Evolutionary conservation across 2,797 vertebrate species (phyloP), one percentile per base, ranked within the genome.

Genomic region (Sitta carolinensis): DNA sequence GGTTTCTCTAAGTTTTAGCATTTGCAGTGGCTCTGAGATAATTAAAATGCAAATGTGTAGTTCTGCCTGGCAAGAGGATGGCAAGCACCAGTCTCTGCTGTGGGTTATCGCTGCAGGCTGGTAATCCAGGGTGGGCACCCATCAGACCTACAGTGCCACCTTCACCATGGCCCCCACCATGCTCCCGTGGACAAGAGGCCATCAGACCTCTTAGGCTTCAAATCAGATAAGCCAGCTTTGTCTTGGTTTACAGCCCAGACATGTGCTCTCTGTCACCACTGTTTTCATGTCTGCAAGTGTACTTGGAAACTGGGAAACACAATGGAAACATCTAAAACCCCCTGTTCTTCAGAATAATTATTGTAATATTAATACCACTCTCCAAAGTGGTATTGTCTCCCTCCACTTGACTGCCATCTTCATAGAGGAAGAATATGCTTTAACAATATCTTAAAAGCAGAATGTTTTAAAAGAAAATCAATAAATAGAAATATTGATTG

Each of bases 11-110:
- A 58, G 7, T 58, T 84, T 82, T 82, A 54, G 18, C 27, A 47
- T 75, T 78, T 79, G n/a, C 27, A 54, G 73, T 26, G 40, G 5
- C 57, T 3, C 1, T 45, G 42, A 84, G 38, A 13, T 64, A 80
- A 91, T 90, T 74, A 88, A 80, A 76, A 85, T 62, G 38, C 40
- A 85, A 87, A 85, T 47, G 61, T 27, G 30, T 38, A 40, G 29
- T 34, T 92, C 57, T 70, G 36, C 73, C 64, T 75, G 32, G 55
- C 21, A 48, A 50, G 76, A 76, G 36, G 50, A 72, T 27, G 51
- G 34, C 1, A 2, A 54, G 32, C 3, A 1, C 30, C 13, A 3
- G 22, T 40, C 51, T 66, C 5, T 4, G 55, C 63, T 80, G 36
- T 27, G 32, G 36, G 32, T 50, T 64, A 18, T 11, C 0, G 0